Evolutionary conservation across 2,888 invertebrate genomes (phyloP).

Genomic region (Smittia aterrima): DNA sequence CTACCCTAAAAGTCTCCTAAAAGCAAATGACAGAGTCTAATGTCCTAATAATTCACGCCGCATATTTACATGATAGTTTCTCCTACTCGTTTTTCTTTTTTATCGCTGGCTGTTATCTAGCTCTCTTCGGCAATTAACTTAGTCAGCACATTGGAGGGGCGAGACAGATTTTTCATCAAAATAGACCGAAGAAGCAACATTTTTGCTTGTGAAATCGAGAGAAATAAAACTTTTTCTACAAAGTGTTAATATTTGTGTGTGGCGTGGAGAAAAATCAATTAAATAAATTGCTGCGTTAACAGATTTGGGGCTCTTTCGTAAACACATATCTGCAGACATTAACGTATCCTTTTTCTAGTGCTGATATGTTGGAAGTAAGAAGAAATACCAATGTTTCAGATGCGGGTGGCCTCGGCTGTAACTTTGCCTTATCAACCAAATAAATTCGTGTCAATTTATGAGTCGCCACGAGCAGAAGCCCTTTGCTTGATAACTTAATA

Average conservation of each 20-base stretch:
- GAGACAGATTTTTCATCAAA: slow-evolving; percentile 22
- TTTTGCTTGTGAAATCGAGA: neutral
- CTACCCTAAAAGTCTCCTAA: slow-evolving; percentile 13
- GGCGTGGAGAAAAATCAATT: slow-evolving; percentile 21
- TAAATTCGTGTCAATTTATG: slow-evolving; percentile 22
- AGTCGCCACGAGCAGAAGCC: neutral
- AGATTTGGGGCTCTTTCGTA: slow-evolving; percentile 16
- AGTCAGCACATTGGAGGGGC: slow-evolving; percentile 26
- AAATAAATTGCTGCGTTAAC: slow-evolving; percentile 32
- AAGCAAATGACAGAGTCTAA: neutral
- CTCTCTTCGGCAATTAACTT: slow-evolving; percentile 24
- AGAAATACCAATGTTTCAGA: neutral
- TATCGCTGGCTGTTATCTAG: slow-evolving; percentile 3
- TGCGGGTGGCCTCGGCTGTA: neutral
- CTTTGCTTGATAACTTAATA: slow-evolving; percentile 18
- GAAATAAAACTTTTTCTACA: slow-evolving; percentile 10
- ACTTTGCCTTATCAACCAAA: neutral
- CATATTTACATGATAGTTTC: slow-evolving; percentile 25
- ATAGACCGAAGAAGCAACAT: neutral
- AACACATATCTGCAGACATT: neutral
- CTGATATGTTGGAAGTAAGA: neutral
- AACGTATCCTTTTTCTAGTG: neutral
- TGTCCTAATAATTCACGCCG: slow-evolving; percentile 10
- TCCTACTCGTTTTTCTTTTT: neutral
- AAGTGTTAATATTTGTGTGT: slow-evolving; percentile 26